A percentile compares a stretch with the other conserved stretches of the same genome.
Evolutionary conservation across 2,888 invertebrate genomes (phyloP).

Genomic region (Mesochorus sp.): DNA sequence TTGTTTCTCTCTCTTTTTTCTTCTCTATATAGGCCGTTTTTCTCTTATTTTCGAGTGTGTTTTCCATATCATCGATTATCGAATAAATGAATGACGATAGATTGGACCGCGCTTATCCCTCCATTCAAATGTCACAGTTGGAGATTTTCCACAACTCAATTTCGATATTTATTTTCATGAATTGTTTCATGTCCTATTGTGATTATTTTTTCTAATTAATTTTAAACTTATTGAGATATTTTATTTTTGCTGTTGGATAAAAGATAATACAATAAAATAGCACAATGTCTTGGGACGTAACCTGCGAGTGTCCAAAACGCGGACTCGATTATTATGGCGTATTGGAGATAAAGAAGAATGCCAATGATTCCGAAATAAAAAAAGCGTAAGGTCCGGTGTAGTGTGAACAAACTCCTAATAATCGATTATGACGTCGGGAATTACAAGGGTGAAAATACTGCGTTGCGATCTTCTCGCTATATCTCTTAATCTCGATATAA

Average conservation of each 20-base stretch:
- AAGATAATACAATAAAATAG: background rate
- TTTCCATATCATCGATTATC: constrained; percentile 49
- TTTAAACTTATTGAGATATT: background rate
- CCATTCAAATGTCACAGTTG: constrained; percentile 34
- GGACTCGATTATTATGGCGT: constrained; percentile 91
- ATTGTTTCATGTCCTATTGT: background rate
- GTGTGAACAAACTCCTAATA: background rate
- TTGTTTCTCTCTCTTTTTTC: constrained; percentile 30
- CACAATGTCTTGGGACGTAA: constrained; percentile 40
- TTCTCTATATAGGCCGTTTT: background rate
- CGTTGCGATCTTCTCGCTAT: background rate
- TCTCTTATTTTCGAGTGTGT: constrained; percentile 24
- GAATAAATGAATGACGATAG: constrained; percentile 48
- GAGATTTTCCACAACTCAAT: background rate
- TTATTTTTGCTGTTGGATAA: background rate
- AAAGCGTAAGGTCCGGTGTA: constrained; percentile 84
- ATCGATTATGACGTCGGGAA: background rate
- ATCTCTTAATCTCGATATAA: constrained; percentile 24
- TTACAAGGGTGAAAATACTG: background rate
- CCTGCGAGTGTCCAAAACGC: constrained; percentile 80
- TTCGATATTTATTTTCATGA: background rate
- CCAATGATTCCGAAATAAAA: constrained; percentile 88
- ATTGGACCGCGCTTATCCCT: background rate
- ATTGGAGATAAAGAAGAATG: constrained; percentile 86
- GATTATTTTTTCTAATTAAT: background rate